Base-by-base conservation (phyloP, 2,113 vertebrate species). In the Sander vitreus region DNA sequence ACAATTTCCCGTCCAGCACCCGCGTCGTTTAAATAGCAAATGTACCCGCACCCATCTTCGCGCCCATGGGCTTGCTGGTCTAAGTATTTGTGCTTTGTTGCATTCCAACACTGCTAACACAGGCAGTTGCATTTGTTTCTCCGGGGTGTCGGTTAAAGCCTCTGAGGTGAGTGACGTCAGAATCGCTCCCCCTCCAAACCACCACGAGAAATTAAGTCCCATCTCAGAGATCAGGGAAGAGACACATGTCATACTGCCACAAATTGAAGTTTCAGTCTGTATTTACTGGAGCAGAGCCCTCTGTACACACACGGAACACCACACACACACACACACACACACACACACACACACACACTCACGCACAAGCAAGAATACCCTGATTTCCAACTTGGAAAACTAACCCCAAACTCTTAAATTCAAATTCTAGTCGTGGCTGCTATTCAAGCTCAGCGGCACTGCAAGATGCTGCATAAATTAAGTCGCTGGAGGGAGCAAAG, bases 401-500 rank as follows among this genome's bases (percentile, higher is more conserved):
- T 57, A 50, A 15, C 14, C 54, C 82, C 74, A 9, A 84, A 78
- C 76, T 67, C 76, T 63, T 16, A 67, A 90, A 90, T 91, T 93
- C 65, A 85, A 85, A 92, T 93, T 91, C 91, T 45, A 80, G 85
- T 87, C 88, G 51, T 60, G 78, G 85, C 86, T 69, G 60, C 82
- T 88, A 76, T 89, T 92, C 85, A 82, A 80, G 81, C 90, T 92
- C 76, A 79, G 88, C 55, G 51, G 86, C 88, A 84, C 89, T 77
- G 92, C 91, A 93, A 93, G 88, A 88, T 93, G 88, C 85, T 86
- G 92, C 91, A 95, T 95, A 93, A 93, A 94, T 95, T 91, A 95
- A 93, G 84, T 76, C 19, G 50, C 82, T 83, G 81, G 84, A 85
- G 78, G 80, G 59, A 81, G 69, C 4, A 21, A 64, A 78, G 83